Evolutionary conservation across 2,888 invertebrate species (phyloP).

Genomic region (Drosophila trichaetosa): DNA sequence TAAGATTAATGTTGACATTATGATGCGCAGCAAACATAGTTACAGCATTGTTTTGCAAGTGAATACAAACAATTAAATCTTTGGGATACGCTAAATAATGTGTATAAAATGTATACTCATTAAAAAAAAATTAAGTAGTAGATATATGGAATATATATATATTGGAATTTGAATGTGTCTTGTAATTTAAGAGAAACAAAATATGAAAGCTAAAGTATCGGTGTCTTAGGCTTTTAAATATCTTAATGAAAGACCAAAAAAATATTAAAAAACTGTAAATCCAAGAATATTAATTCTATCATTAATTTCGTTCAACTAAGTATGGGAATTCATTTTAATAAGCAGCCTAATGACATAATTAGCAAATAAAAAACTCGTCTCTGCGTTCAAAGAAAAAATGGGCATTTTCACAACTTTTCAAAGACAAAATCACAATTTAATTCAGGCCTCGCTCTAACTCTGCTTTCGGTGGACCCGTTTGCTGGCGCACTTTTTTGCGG

Average conservation of each 20-base stretch:
- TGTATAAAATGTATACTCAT: not conserved
- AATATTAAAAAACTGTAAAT: not conserved
- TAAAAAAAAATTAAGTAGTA: not conserved
- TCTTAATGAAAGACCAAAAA: not conserved
- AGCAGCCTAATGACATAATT: constrained; percentile 11
- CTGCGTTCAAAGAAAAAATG: constrained; percentile 11
- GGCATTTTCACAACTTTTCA: constrained; percentile 8
- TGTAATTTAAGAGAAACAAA: not conserved
- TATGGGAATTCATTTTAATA: not conserved
- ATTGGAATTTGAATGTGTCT: not conserved
- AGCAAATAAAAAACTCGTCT: not conserved
- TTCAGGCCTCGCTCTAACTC: constrained; percentile 35
- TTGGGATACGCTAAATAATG: not conserved
- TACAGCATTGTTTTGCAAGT: constrained; percentile 6
- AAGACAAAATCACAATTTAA: constrained; percentile 39
- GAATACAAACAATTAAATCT: constrained; percentile 15
- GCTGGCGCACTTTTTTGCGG: constrained; percentile 22
- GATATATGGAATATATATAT: too few relatives aligned
- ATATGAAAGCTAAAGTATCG: not conserved
- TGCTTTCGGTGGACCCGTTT: constrained; percentile 35
- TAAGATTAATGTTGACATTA: constrained; percentile 29
- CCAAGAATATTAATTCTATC: not conserved
- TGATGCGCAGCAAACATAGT: constrained; percentile 16
- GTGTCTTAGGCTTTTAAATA: not conserved
- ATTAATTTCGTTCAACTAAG: not conserved